A percentile compares a stretch with the other conserved stretches of the same genome.
Conservation (phyloP, 2,888 invertebrate genomes). For the Phengaris alcon region DNA sequence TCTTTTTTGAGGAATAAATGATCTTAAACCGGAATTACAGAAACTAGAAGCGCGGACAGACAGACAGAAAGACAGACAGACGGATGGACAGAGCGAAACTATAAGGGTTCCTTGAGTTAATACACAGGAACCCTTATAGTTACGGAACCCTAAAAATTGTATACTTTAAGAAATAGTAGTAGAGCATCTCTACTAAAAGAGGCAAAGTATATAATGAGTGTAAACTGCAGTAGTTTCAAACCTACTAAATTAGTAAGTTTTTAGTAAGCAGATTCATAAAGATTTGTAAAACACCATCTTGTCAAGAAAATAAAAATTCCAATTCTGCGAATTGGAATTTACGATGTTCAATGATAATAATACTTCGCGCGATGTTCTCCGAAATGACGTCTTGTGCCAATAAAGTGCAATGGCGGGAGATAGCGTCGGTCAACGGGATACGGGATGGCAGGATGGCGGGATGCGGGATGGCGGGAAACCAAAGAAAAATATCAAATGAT, state of each 20-base stretch:
- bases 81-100: too few species aligned
- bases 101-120: too few species aligned
- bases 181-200: too few species aligned
- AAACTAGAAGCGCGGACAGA: too few species aligned
- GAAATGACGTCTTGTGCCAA: conserved; percentile 30
- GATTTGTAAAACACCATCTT: conserved; percentile 18
- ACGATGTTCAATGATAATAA: too few species aligned
- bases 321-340: not conserved
- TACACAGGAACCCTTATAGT: too few species aligned
- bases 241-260: not conserved
- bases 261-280: not conserved
- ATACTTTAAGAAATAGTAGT: too few species aligned
- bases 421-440: conserved; percentile 23
- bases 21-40: too few species aligned
- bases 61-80: too few species aligned
- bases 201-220: too few species aligned
- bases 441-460: not conserved
- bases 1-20: too few species aligned
- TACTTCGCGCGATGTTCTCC: conserved; percentile 11
- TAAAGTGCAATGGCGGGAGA: conserved; percentile 28
- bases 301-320: conserved; percentile 14
- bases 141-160: too few species aligned
- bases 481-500: conserved; percentile 16
- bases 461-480: not conserved
- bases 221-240: not conserved